Percentiles rank a stretch among this genome's conserved stretches.
Conservation (phyloP, 2,113 vertebrate species). For the Guaruba guarouba region DNA sequence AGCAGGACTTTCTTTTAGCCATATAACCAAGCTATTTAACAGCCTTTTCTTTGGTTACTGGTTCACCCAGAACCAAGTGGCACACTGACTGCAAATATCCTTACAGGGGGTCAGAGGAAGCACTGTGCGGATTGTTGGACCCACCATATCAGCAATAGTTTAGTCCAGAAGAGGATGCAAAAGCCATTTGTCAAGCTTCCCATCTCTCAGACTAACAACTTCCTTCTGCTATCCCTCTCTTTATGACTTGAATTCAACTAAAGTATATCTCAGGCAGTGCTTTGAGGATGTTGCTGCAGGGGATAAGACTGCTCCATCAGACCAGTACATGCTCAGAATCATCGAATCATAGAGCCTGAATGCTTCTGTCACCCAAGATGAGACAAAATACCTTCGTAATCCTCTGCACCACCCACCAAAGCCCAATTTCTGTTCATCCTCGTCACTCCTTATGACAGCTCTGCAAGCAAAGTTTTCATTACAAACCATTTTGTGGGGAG, state of each 20-base stretch:
- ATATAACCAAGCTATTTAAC: background rate
- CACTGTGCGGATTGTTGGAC: background rate
- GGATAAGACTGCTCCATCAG: background rate
- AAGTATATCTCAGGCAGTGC: background rate
- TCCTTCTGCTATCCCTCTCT: background rate
- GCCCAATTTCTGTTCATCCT: background rate
- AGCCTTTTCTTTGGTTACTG: background rate
- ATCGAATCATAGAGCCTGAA: background rate
- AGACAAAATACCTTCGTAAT: background rate
- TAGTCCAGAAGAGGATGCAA: background rate
- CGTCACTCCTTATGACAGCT: background rate
- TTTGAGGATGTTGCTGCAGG: background rate
- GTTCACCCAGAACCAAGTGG: background rate
- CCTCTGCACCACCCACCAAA: background rate
- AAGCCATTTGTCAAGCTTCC: background rate
- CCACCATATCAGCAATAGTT: background rate
- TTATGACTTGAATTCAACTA: background rate
- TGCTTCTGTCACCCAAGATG: background rate
- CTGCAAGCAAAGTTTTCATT: background rate
- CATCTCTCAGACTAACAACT: background rate
- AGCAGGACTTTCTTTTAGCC: background rate
- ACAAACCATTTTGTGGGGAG: slow-evolving; percentile 22
- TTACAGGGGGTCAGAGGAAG: background rate
- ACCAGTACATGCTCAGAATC: background rate
- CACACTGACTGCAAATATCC: background rate